Evolutionary conservation across 1,140 invertebrate genomes (phyloP).

Genomic region (Philaenus spumarius): DNA sequence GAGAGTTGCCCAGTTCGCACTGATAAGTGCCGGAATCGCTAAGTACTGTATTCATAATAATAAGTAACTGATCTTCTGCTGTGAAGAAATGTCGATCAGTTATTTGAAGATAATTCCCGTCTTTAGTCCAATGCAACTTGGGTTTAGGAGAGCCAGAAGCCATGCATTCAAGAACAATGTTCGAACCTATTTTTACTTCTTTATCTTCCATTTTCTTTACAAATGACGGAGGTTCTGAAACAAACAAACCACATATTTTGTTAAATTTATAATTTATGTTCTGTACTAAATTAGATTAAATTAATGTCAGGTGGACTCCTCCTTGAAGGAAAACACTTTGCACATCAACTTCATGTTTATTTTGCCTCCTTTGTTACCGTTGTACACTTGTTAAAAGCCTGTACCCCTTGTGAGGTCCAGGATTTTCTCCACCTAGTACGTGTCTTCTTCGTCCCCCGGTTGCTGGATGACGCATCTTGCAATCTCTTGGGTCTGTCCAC

Average conservation of each 20-base stretch:
- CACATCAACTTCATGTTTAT: no score
- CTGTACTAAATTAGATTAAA: not conserved
- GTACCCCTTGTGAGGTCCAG: no score
- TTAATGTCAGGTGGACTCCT: no score
- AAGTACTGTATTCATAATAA: conserved; percentile 71
- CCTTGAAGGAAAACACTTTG: no score
- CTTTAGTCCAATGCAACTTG: conserved; percentile 82
- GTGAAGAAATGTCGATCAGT: conserved; percentile 70
- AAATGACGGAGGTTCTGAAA: conserved; percentile 73
- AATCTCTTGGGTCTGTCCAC: no score
- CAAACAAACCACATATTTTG: no score
- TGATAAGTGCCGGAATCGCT: conserved; percentile 80
- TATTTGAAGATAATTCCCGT: conserved; percentile 61
- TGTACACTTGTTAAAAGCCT: no score
- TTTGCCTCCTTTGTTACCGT: no score
- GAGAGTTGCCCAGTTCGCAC: conserved; percentile 79
- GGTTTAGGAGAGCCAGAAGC: conserved; percentile 80
- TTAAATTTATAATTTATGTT: not conserved
- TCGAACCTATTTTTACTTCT: conserved; percentile 66
- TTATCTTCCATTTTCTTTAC: conserved; percentile 79
- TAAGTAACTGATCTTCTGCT: conserved; percentile 75
- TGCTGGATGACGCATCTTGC: no score
- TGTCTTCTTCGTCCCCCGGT: no score
- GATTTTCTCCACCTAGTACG: no score
- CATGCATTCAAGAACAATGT: conserved; percentile 82